Conservation (phyloP, 2,797 vertebrate species). For the Alauda arvensis region DNA sequence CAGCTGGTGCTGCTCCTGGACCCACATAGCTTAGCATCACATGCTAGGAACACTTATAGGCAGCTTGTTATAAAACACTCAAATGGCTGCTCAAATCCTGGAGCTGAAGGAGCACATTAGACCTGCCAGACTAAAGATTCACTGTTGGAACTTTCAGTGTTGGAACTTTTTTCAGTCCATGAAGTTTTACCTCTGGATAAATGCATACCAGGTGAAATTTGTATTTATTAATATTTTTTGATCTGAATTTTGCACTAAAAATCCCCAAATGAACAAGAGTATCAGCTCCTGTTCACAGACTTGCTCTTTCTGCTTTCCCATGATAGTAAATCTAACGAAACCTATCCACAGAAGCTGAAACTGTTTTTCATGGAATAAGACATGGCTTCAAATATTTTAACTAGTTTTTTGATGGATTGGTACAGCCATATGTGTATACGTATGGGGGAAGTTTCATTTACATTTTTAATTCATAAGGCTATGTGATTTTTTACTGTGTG, state of each 20-base stretch:
- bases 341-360: background rate
- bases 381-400: slow-evolving; percentile 34
- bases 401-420: slow-evolving; percentile 14
- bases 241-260: slow-evolving; percentile 20
- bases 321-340: background rate
- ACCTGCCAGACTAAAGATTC: background rate
- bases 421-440: background rate
- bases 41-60: background rate
- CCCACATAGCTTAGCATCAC: background rate
- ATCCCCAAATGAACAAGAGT: background rate
- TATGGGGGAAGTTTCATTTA: background rate
- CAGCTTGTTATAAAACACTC: background rate
- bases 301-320: slow-evolving; percentile 18
- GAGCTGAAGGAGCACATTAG: background rate
- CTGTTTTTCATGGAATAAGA: background rate
- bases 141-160: background rate
- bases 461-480: background rate
- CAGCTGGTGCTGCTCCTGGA: background rate
- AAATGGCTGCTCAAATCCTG: background rate
- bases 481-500: background rate
- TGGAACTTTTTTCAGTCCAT: background rate
- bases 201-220: background rate
- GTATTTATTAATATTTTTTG: slow-evolving; percentile 1
- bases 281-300: background rate
- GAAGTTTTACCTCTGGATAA: slow-evolving; percentile 3